Percentiles rank a stretch among this genome's conserved stretches.
phyloP scores from a whole-genome alignment of 2,797 vertebrate genomes.

The Tauraco hartlaubi region DNA sequence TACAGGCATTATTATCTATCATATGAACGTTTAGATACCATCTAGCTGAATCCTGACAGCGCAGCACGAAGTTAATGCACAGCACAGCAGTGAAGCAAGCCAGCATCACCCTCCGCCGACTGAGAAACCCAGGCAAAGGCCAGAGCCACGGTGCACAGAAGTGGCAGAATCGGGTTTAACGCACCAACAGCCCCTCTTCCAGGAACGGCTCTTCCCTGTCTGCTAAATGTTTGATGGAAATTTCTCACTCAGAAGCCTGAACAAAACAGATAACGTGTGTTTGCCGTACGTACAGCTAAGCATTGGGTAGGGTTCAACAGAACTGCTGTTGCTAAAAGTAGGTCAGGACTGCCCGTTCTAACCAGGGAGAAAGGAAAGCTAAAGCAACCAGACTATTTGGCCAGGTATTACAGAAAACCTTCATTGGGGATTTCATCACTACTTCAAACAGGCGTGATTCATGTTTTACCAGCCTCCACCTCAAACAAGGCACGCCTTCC shows the following conservation, averaged over 20 bases:
- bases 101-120: neutral
- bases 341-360: conserved; percentile 7
- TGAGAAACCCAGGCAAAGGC: neutral
- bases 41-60: neutral
- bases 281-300: fast-evolving
- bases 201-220: neutral
- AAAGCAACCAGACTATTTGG: conserved; percentile 24
- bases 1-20: neutral
- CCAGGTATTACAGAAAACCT: conserved; percentile 65
- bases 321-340: conserved; percentile 13
- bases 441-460: conserved; percentile 71
- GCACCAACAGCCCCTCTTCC: neutral
- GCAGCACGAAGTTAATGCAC: neutral
- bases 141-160: neutral
- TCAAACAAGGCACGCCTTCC: conserved; percentile 51
- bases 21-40: conserved; percentile 19
- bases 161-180: neutral
- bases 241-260: neutral
- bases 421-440: conserved; percentile 62
- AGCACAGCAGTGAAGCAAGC: neutral
- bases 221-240: neutral
- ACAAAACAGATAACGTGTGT: neutral
- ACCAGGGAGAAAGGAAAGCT: neutral
- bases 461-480: conserved; percentile 27
- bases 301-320: neutral